A percentile compares a stretch with the other conserved stretches of the same genome.
phyloP scores from a whole-genome alignment of 2,888 invertebrate species.

The Onchidella celtica region DNA sequence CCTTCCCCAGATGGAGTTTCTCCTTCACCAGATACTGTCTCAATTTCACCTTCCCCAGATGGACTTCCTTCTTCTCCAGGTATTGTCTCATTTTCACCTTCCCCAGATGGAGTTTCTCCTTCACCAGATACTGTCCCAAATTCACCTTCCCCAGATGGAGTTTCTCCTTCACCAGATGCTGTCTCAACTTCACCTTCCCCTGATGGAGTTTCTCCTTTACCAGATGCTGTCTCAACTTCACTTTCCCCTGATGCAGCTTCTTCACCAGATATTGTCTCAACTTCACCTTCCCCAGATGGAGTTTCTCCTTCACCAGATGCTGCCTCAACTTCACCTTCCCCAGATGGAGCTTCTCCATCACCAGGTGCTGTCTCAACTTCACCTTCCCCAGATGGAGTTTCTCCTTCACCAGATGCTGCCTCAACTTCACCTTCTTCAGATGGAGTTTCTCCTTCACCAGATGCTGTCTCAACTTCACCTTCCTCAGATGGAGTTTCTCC shows the following conservation, averaged over 20 bases:
- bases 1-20: not conserved
- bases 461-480: not conserved
- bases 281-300: not conserved
- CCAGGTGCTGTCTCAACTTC: not conserved
- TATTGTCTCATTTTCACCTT: not conserved
- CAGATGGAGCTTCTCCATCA: not conserved
- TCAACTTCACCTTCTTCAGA: not conserved
- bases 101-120: not conserved
- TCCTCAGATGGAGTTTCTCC: not conserved
- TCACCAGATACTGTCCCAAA: not conserved
- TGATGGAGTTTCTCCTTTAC: not conserved
- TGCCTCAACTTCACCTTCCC: not conserved
- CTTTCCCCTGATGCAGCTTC: not conserved
- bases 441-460: not conserved
- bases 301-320: not conserved
- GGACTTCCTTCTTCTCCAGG: not conserved
- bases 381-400: not conserved
- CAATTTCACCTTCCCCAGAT: not conserved
- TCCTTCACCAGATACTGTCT: not conserved
- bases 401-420: slow-evolving; percentile 7
- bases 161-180: not conserved
- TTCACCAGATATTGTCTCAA: not conserved
- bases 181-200: not conserved
- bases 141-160: not conserved
- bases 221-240: not conserved